Evolutionary conservation across 2,797 vertebrate species (phyloP).

Genomic region (Artibeus lituratus): DNA sequence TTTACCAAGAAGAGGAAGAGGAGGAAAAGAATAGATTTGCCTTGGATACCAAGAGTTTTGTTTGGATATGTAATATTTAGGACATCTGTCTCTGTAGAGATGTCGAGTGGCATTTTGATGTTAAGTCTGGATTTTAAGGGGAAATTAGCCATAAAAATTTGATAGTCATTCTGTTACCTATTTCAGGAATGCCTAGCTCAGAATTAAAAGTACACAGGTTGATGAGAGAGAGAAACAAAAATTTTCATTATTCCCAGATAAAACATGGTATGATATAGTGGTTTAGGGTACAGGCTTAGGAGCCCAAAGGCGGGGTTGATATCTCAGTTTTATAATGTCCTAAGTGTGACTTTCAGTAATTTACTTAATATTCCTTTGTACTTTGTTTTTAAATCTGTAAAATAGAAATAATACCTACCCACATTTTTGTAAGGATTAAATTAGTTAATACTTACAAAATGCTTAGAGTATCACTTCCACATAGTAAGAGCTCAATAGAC

Average conservation of each 20-base stretch:
- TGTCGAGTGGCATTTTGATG: not conserved
- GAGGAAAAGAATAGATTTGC: not conserved
- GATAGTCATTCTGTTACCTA: not conserved
- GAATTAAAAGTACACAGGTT: not conserved
- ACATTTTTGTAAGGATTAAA: not conserved
- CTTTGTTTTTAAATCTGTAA: not conserved
- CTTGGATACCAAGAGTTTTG: not conserved
- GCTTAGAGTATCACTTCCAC: not conserved
- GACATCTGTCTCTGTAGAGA: not conserved
- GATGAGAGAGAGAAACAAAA: not conserved
- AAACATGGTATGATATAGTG: not conserved
- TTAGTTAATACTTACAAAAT: not conserved
- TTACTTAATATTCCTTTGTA: not conserved
- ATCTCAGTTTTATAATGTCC: not conserved
- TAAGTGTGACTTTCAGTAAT: not conserved
- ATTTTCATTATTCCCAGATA: not conserved
- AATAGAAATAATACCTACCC: not conserved
- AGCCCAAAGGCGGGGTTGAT: not conserved
- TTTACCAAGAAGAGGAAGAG: not conserved
- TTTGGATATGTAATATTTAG: not conserved
- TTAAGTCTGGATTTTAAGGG: not conserved
- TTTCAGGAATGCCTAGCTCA: not conserved
- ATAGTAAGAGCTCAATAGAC: not conserved
- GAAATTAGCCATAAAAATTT: not conserved
- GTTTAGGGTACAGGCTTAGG: not conserved